Evolutionary conservation across 2,797 vertebrate species (phyloP), one percentile per base, ranked within the genome.

Genomic region (Sphenopsis melanotis): DNA sequence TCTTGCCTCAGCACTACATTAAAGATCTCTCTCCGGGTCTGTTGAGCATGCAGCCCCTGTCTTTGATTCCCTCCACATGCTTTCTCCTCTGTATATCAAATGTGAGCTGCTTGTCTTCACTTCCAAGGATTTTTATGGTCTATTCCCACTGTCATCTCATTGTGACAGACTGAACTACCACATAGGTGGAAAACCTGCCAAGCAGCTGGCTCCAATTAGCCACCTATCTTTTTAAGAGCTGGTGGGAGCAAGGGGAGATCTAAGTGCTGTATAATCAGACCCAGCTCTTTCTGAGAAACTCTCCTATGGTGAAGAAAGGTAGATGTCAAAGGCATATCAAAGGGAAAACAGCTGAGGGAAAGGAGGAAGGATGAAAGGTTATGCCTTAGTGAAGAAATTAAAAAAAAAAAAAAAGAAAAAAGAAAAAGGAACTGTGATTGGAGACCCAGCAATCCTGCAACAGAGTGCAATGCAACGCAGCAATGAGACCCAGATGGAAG

Each of bases 141-240:
- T 89, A 16, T 93, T 96, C 79, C 72, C 46, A 47, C 82, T 92
- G 76, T 87, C 61, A 68, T 94, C 52, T 80, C 85, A 57, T 57
- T 92, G 76, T 89, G 89, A 93, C 76, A 95, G 50, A 81, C 47
- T 83, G 71, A 96, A 89, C 82, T 93, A 87, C 79, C 72, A 57
- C 49, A 68, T 16, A 92, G 94, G 82, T 92, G 44, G 76, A 92
- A 93, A 92, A 96, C 20, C 55, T 2, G 3, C 36, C 79, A 83
- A 89, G 65, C 84, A 94, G 76, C 65, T 88, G 88, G 19, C 55
- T 94, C 79, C 84, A 93, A 89, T 96, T 95, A 96, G 57, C 91
- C 76, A 94, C 83, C 91, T 91, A 90, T 88, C 50, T 83, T 94
- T 94, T 81, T 34, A 78, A 90, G 65, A 81, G 46, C 61, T 82